Evolutionary conservation across 2,113 vertebrate species (phyloP).

Genomic region (Sapayoa aenigma): DNA sequence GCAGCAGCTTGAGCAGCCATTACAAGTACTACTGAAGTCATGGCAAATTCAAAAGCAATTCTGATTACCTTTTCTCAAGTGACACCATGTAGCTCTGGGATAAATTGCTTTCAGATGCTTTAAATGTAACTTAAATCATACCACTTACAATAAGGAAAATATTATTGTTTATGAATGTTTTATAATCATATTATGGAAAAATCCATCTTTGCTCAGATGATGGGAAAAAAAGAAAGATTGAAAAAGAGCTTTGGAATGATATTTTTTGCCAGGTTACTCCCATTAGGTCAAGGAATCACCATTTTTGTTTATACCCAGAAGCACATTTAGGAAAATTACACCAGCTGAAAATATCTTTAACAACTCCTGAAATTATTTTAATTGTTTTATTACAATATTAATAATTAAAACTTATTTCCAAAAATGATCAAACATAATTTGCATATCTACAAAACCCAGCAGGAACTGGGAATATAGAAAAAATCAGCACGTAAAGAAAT

Average conservation of each 20-base stretch:
- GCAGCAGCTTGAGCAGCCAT: background rate
- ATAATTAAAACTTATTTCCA: slow-evolving; percentile 11
- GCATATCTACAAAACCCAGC: background rate
- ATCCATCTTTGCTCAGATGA: background rate
- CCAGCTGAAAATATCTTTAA: background rate
- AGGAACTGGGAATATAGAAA: background rate
- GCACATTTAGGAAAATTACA: background rate
- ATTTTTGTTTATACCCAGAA: background rate
- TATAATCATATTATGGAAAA: slow-evolving; percentile 8
- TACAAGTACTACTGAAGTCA: background rate
- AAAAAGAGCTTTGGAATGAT: background rate
- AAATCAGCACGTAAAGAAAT: background rate
- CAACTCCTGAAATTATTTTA: background rate
- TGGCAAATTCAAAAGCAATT: slow-evolving; percentile 2
- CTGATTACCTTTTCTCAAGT: background rate
- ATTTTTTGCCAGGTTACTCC: background rate
- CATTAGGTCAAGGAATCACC: background rate
- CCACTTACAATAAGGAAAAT: background rate
- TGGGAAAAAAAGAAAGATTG: background rate
- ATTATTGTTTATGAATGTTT: slow-evolving; percentile 30
- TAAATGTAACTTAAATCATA: slow-evolving; percentile 19
- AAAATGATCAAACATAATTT: background rate
- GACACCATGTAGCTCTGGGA: background rate
- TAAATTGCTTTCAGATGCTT: background rate
- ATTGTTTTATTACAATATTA: background rate